These are phyloP conservation scores for Phoxinus dragarum DNA, from an alignment of 2,797 vertebrate genomes.

Conservation along the genomic window DNA sequence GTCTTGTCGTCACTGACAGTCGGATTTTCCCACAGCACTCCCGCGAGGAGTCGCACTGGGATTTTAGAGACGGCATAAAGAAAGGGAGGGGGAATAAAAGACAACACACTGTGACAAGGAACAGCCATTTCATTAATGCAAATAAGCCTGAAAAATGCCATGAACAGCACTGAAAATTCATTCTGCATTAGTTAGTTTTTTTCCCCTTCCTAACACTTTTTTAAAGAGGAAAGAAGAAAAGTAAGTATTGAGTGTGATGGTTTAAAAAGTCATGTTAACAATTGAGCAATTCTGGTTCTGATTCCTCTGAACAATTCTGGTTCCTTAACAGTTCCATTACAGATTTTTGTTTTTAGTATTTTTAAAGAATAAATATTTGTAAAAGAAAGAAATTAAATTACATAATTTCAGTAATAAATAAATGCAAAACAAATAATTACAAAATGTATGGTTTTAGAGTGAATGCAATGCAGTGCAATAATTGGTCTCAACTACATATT, in stretches of 20 bases:
- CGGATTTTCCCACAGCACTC: constrained; percentile 95
- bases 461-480: not conserved
- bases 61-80: constrained; percentile 87
- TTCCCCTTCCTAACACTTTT: constrained; percentile 12
- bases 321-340: not conserved
- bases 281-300: not conserved
- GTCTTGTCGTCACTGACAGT: constrained; percentile 99
- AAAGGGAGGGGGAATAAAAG: constrained; percentile 40
- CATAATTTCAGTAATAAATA: not conserved
- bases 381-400: not conserved
- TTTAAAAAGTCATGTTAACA: not conserved
- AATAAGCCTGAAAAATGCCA: constrained; percentile 93
- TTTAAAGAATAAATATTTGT: not conserved
- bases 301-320: not conserved
- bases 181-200: constrained; percentile 82
- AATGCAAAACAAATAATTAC: not conserved
- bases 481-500: not conserved
- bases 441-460: not conserved
- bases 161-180: constrained; percentile 85
- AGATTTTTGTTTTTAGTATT: not conserved
- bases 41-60: constrained; percentile 92
- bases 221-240: not conserved
- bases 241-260: not conserved
- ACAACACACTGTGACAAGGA: constrained; percentile 99
- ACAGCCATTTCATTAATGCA: constrained; percentile 99